phyloP scores from a whole-genome alignment of 2,113 vertebrate species.

The Laticauda colubrina region DNA sequence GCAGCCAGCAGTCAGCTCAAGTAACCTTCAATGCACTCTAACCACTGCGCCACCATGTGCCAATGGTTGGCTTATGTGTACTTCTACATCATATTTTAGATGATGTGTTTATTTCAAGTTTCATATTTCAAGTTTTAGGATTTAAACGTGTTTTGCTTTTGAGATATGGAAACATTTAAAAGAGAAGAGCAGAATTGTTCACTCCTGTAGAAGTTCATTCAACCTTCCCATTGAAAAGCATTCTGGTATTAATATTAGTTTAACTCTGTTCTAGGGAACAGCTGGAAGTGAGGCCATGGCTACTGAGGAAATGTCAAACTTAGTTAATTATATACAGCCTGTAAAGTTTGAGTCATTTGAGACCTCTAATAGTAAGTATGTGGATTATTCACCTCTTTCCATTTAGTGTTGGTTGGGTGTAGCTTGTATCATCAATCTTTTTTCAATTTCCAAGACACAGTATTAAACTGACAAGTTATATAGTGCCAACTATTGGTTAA shows the following conservation, averaged over 20 bases:
- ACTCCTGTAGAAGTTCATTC: background rate
- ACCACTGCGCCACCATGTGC: too few relatives aligned
- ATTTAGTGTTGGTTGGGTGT: background rate
- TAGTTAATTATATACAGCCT: slow-evolving; percentile 97
- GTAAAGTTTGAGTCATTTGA: slow-evolving; percentile 97
- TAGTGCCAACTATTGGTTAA: background rate
- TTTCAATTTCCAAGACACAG: background rate
- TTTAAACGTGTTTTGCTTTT: background rate
- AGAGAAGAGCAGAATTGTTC: background rate
- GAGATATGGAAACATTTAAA: background rate
- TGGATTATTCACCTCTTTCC: background rate
- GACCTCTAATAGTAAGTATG: slow-evolving; percentile 88
- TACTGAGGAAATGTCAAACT: slow-evolving; percentile 97
- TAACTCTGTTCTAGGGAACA: slow-evolving; percentile 77
- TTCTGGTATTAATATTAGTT: background rate
- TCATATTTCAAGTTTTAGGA: background rate
- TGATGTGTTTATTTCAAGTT: too few relatives aligned
- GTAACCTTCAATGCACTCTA: too few relatives aligned
- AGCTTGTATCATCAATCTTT: background rate
- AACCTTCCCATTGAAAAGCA: background rate
- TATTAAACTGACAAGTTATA: background rate
- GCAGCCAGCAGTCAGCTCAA: too few relatives aligned
- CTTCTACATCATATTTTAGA: background rate
- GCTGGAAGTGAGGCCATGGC: slow-evolving; percentile 94
- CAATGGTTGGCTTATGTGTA: background rate